Evolutionary conservation across 2,888 invertebrate species (phyloP), one percentile per base, ranked within the genome.

Genomic region (Microctonus aethiopoides): DNA sequence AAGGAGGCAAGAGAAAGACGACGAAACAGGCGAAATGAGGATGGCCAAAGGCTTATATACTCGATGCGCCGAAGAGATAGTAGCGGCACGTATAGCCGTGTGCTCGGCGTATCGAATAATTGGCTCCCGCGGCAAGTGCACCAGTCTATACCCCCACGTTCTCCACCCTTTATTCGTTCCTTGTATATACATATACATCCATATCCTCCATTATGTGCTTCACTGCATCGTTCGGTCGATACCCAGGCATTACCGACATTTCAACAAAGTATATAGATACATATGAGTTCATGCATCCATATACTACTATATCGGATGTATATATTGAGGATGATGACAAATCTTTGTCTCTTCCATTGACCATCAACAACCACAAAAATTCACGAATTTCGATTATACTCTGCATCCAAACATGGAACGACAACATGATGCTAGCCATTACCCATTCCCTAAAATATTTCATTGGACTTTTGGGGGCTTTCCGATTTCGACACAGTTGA

Each of bases 81-180:
- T 70, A 34, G 61, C 65, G 70, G 70, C 70, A 70, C 70, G 70
- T 70, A 57, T 32, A 70, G 54, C 61, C 79, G 81, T 80, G 75
- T 77, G 80, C 76, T 77, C 81, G 81, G 79, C 80, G 83, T 83
- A 85, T 86, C 85, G 85, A 86, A 85, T 86, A 86, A 85, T 86
- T 86, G 86, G 86, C 85, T 86, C 86, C 84, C 80, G 85, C 84
- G 85, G 86, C 86, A 86, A 86, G 84, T 85, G 86, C 84, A 79
- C 84, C 84, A 84, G 83, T 46, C 46, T 46, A 46, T 46, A 46
- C 16, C 84, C 83, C 83, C 81, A 39, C 60, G 29, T 39, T 52
- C 46, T 22, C n/a, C 29, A 32, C 41, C 22, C 34, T 22, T 46
- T 24, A 26, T 32, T 22, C 20, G 24, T 60, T 39, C 41, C 39